Evolutionary conservation across 2,113 vertebrate genomes (phyloP).

Genomic region (Stigmatopora nigra): DNA sequence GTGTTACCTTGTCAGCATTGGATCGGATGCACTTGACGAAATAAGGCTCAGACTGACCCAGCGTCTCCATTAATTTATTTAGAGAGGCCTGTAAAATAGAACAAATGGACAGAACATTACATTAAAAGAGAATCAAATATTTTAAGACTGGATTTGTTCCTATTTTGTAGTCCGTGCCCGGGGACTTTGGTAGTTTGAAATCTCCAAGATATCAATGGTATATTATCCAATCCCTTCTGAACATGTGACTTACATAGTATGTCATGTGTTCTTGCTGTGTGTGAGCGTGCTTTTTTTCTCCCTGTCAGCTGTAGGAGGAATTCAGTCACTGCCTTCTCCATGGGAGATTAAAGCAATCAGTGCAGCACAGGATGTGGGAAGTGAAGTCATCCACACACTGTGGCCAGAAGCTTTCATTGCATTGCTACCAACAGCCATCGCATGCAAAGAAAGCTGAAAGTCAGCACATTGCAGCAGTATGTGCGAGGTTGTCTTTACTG

Average conservation of each 20-base stretch:
- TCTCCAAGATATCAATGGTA: not conserved
- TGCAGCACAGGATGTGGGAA: conserved; percentile 70
- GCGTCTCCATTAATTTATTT: conserved; percentile 96
- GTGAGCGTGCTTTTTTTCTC: conserved; percentile 16
- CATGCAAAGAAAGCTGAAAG: conserved; percentile 15
- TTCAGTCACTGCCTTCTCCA: conserved; percentile 47
- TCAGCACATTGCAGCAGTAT: conserved; percentile 4
- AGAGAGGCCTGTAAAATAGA: conserved; percentile 79
- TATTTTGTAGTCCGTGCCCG: not conserved
- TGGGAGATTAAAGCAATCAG: conserved; percentile 66
- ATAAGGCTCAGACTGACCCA: conserved; percentile 93
- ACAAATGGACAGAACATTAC: conserved; percentile 13
- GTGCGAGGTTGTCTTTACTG: not conserved
- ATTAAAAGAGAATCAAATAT: not conserved
- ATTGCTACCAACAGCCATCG: conserved; percentile 32
- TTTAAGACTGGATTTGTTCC: no score
- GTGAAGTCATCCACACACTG: conserved; percentile 69
- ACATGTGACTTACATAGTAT: conserved; percentile 9
- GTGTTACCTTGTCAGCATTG: conserved; percentile 91
- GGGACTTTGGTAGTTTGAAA: not conserved
- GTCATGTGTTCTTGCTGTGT: conserved; percentile 19
- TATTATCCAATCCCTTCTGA: not conserved
- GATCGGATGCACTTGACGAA: conserved; percentile 99
- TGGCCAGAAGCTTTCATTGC: conserved; percentile 41
- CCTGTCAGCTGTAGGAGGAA: conserved; percentile 54